These are phyloP conservation scores for Gibbula magus DNA, from an alignment of 2,888 invertebrate genomes.

Conservation along the genomic window DNA sequence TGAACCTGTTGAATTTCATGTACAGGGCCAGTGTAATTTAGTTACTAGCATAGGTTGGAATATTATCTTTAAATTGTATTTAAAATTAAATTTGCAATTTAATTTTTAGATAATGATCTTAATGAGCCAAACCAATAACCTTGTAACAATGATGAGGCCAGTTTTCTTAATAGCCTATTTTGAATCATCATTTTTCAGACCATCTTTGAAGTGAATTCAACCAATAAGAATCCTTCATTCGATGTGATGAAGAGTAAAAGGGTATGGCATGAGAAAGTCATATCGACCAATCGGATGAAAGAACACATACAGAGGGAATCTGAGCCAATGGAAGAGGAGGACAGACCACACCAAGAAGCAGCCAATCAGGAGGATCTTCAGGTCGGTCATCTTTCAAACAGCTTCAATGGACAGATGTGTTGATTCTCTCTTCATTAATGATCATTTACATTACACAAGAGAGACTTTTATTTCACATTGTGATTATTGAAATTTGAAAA, in stretches of 20 bases:
- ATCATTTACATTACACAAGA: too few species aligned
- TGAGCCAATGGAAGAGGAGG: neutral
- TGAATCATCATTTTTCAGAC: slow-evolving; percentile 85
- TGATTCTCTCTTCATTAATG: neutral
- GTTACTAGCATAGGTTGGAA: too few species aligned
- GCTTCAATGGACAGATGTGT: neutral
- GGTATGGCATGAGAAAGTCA: slow-evolving; percentile 79
- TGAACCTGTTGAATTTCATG: too few species aligned
- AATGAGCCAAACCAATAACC: too few species aligned
- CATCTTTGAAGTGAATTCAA: slow-evolving; percentile 92
- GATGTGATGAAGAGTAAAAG: slow-evolving; percentile 92
- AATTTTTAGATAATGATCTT: too few species aligned
- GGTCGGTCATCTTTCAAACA: slow-evolving; percentile 24
- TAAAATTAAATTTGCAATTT: too few species aligned
- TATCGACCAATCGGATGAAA: slow-evolving; percentile 48
- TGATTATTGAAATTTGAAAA: too few species aligned
- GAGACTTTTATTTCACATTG: too few species aligned
- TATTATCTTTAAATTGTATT: too few species aligned
- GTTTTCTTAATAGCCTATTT: too few species aligned
- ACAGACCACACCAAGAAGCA: slow-evolving; percentile 26
- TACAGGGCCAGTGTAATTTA: too few species aligned
- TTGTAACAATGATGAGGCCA: too few species aligned
- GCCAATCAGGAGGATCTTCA: slow-evolving; percentile 41
- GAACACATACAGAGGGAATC: slow-evolving; percentile 10
- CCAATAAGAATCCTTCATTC: slow-evolving; percentile 83